These are phyloP conservation scores for Agapornis canus DNA, from an alignment of 2,797 vertebrate genomes.

Conservation along the genomic window DNA sequence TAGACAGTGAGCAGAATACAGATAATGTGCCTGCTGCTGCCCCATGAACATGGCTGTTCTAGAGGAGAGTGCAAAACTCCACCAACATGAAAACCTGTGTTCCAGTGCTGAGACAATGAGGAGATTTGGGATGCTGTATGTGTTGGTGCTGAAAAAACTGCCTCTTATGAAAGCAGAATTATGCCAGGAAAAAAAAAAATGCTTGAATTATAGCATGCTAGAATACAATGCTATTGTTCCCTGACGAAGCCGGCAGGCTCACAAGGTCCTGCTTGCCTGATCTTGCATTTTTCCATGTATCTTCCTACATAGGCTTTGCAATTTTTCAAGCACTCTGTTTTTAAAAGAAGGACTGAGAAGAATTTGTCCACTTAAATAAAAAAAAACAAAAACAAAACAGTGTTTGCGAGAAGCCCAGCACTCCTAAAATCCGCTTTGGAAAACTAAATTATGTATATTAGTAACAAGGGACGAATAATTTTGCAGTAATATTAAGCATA, in stretches of 20 bases:
- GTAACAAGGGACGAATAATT: not conserved
- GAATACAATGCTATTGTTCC: not conserved
- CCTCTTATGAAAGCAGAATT: not conserved
- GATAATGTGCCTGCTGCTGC: not conserved
- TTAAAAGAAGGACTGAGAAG: not conserved
- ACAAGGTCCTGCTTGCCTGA: not conserved
- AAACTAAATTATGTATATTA: not conserved
- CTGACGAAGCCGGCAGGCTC: not conserved
- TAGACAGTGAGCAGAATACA: not conserved
- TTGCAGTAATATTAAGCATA: not conserved
- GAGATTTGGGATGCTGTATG: not conserved
- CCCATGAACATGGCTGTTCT: not conserved
- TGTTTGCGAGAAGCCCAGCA: not conserved
- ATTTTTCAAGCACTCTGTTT: not conserved
- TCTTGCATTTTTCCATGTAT: not conserved
- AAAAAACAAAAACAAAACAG: no score
- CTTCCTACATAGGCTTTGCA: not conserved
- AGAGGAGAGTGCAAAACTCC: not conserved
- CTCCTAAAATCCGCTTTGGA: not conserved
- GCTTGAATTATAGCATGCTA: not conserved
- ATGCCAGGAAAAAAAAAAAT: not conserved
- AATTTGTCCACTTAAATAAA: not conserved
- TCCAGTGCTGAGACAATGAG: not conserved
- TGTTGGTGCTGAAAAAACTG: not conserved
- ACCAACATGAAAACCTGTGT: rapidly evolving